These are phyloP conservation scores for Pterostichus madidus DNA, from an alignment of 2,888 invertebrate genomes.

Conservation along the genomic window DNA sequence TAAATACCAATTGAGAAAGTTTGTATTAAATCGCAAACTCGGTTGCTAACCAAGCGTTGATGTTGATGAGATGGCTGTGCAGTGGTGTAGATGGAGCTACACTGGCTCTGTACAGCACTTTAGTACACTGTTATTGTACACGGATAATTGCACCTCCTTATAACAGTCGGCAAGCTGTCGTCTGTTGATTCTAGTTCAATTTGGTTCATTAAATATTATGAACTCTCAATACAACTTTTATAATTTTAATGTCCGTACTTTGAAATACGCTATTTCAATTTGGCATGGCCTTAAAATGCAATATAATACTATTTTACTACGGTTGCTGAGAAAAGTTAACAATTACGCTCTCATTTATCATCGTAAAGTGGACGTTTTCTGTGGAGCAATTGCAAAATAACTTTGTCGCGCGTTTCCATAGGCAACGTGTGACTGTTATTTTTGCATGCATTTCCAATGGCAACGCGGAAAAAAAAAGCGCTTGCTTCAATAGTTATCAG, in stretches of 20 bases:
- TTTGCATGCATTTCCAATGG: no score
- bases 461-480: no score
- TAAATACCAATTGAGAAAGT: constrained; percentile 67
- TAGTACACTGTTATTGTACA: constrained; percentile 3
- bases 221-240: not conserved
- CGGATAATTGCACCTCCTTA: constrained; percentile 24
- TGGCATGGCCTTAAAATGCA: no score
- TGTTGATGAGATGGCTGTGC: constrained; percentile 52
- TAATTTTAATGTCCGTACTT: not conserved
- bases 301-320: no score
- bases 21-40: constrained; percentile 57
- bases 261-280: no score
- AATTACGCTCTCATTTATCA: no score
- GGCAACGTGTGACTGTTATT: no score
- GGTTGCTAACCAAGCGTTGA: constrained; percentile 51
- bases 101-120: not conserved
- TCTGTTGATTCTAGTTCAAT: not conserved
- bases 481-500: no score
- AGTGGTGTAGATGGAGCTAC: constrained; percentile 2
- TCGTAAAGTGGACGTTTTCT: no score
- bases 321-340: no score
- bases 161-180: constrained; percentile 1
- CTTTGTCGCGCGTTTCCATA: no score
- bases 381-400: no score
- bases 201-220: not conserved